Conservation (phyloP, 1,140 invertebrate genomes). For the Zaprionus taronus region DNA sequence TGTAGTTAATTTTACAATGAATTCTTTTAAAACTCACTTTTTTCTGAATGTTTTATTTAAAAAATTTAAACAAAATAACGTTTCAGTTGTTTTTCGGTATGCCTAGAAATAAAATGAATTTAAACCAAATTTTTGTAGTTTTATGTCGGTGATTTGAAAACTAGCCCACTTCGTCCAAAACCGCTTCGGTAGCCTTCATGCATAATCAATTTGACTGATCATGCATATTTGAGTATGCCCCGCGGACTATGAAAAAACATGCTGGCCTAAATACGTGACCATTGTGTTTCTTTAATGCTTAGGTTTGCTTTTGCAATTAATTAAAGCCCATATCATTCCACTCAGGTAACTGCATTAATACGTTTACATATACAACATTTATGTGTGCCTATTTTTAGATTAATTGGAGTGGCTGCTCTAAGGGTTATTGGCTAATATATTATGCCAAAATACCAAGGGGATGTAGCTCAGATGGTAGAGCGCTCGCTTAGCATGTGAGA, state of each 20-base stretch:
- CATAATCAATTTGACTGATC: conserved; percentile 31
- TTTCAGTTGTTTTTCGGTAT: neutral
- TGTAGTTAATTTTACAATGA: neutral
- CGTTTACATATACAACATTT: conserved; percentile 23
- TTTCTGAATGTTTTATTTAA: neutral
- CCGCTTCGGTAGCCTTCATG: conserved; percentile 24
- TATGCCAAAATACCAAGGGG: neutral
- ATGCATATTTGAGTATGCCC: conserved; percentile 12
- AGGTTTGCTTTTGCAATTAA: neutral
- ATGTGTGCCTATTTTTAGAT: conserved; percentile 22
- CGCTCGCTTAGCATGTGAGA: conserved; percentile 42
- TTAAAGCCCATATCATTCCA: neutral
- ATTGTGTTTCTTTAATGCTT: conserved; percentile 11
- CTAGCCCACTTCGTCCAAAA: conserved; percentile 3
- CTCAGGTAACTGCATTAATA: conserved; percentile 19
- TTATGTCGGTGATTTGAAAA: neutral
- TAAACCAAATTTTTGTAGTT: conserved; percentile 11
- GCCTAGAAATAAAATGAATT: neutral
- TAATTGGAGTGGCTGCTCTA: neutral
- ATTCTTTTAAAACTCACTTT: neutral
- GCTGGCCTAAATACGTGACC: conserved; percentile 6
- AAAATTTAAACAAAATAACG: too few species aligned
- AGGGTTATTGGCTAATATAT: neutral
- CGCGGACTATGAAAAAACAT: conserved; percentile 12
- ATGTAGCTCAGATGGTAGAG: conserved; percentile 42